Evolutionary conservation across 2,888 invertebrate genomes (phyloP), one percentile per base, ranked within the genome.

Genomic region (Tipula vernalis): DNA sequence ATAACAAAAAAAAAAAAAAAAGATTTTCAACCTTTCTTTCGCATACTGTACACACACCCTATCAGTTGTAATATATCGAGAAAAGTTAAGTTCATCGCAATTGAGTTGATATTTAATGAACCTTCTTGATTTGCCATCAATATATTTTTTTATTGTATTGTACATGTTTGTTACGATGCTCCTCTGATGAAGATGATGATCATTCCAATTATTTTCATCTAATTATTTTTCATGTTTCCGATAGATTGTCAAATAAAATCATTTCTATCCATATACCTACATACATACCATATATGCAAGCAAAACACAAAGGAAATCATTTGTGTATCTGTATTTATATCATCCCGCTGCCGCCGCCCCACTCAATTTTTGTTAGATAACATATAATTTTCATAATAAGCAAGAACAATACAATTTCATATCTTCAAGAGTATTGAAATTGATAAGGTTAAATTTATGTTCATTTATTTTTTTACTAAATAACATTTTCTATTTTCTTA

Each of bases 191-290:
- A 18, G 71, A 71, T 28, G 71, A 71, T 71, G 71, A 71, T 71
- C 71, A 71, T 71, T 28, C 71, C 71, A 71, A 71, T 71, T 71
- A 71, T 2, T 51, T 71, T 71, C 71, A 71, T 71, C 28, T 71
- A 71, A 71, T 71, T 71, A 71, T 71, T 71, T 71, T 71, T 71
- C 71, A 71, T 71, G 71, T 71, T 71, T 71, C 71, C 71, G 71
- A 71, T 71, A 71, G 71, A 71, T 71, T 71, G 71, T 71, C 71
- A 71, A 71, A 71, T 71, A 28, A 28, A 28, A 28, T 28, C 28
- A 71, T 71, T 71, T 18, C 10, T 28, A 28, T 2, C 28, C 28
- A 1, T 28, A 28, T 28, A 28, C 2, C 1, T 28, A 28, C 28
- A n/a, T 28, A 28, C 2, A 28, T 28, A n/a, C n/a, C n/a, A 28